Percentiles rank a stretch among this genome's conserved stretches.
phyloP scores from a whole-genome alignment of 2,888 invertebrate species.

The Mythimna lalbum region DNA sequence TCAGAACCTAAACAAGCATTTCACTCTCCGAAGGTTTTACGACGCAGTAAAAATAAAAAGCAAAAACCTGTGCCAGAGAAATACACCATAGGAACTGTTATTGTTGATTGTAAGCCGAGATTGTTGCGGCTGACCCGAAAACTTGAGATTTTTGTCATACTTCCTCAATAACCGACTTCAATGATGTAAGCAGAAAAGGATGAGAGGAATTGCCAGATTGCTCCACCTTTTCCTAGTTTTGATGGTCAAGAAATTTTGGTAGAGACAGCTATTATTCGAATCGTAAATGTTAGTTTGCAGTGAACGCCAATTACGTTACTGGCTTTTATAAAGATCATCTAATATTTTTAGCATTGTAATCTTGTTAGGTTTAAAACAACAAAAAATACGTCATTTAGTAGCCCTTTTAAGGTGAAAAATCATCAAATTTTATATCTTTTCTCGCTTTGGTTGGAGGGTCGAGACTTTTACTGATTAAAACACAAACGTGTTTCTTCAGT shows the following conservation, averaged over 20 bases:
- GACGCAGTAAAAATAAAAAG: slow-evolving; percentile 55
- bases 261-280: not conserved
- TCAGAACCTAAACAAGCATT: slow-evolving; percentile 42
- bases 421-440: no score
- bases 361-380: not conserved
- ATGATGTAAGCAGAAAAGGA: slow-evolving; percentile 45
- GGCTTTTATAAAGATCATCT: not conserved
- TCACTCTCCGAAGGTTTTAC: slow-evolving; percentile 51
- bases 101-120: slow-evolving; percentile 64
- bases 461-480: no score
- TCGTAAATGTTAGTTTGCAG: not conserved
- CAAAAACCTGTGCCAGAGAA: slow-evolving; percentile 47
- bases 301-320: not conserved
- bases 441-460: no score
- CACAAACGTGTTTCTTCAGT: no score
- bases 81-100: slow-evolving; percentile 48
- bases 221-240: slow-evolving; percentile 23
- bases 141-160: slow-evolving; percentile 43
- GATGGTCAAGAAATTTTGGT: slow-evolving; percentile 9
- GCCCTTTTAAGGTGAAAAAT: no score
- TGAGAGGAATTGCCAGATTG: slow-evolving; percentile 21
- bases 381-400: no score
- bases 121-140: slow-evolving; percentile 50
- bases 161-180: slow-evolving; percentile 43
- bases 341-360: not conserved